These are phyloP conservation scores for Alca torda DNA, from an alignment of 2,797 vertebrate species.

Conservation along the genomic window DNA sequence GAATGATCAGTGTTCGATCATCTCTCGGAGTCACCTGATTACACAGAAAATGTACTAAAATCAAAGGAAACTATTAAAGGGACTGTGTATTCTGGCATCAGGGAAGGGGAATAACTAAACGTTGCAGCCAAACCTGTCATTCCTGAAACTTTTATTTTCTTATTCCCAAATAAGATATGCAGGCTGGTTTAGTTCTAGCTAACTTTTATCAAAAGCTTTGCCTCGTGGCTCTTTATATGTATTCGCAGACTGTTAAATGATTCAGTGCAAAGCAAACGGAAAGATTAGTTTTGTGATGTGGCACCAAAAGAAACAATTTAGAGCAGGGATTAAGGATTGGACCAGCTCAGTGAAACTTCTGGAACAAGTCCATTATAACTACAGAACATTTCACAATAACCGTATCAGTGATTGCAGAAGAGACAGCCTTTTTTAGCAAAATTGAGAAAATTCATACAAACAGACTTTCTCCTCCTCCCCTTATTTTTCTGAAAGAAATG, in stretches of 20 bases:
- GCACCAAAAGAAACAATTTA: slow-evolving; percentile 68
- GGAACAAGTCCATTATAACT: slow-evolving; percentile 57
- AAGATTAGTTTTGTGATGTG: slow-evolving; percentile 75
- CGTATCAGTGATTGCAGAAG: neutral
- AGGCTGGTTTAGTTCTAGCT: slow-evolving; percentile 46
- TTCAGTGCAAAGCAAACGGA: slow-evolving; percentile 62
- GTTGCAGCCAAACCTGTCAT: neutral
- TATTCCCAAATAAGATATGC: slow-evolving; percentile 63
- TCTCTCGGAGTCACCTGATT: neutral
- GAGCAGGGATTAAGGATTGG: slow-evolving; percentile 58
- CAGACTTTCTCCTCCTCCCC: neutral
- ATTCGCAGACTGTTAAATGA: slow-evolving; percentile 60
- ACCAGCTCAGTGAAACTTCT: slow-evolving; percentile 46
- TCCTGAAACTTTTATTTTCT: slow-evolving; percentile 48
- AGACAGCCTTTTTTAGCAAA: neutral
- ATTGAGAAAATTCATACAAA: neutral
- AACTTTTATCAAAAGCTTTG: slow-evolving; percentile 70
- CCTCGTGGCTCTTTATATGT: slow-evolving; percentile 56
- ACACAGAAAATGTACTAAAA: neutral
- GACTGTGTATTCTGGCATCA: neutral
- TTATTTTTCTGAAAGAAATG: neutral
- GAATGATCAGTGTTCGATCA: neutral
- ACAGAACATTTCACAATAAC: slow-evolving; percentile 5
- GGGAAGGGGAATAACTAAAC: neutral
- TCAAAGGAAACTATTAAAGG: neutral